Base-by-base conservation (phyloP, 2,797 vertebrate species). In the Channallabes apus region DNA sequence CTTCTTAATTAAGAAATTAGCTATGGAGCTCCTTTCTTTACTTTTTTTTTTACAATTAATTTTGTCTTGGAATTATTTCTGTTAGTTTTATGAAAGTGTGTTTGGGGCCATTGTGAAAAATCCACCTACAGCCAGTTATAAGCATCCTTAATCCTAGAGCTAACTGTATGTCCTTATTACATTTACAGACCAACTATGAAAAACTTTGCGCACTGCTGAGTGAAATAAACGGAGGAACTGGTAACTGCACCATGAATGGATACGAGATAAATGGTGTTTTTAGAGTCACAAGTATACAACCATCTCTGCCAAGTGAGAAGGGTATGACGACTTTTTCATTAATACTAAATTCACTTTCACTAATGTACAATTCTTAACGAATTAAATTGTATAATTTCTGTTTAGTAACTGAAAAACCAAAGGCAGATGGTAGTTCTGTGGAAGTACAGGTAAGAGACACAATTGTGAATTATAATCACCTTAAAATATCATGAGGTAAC, bases 241-340 rank as follows among this genome's bases (percentile, higher is more conserved):
- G 5, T 11, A 22, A 17, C 7, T 88, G 87, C 56, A 22, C 0
- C 17, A 58, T 88, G 24, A 0, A 0, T n/a, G 81, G 32, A 75
- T 18, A 0, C 0, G 5, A 29, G 8, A 11, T 0, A 20, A 20
- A n/a, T 27, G 64, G 20, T 0, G 2, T 0, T 17, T 6, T 6
- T 8, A 80, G 0, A 20, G 56, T 72, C 29, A 32, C 5, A 6
- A 20, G 8, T 11, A 11, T 75, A 27, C 1, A 6, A 5, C 51
- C 51, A 54, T 51, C 11, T 11, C 46, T 51, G 46, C 51, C 51
- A 54, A 3, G 3, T 54, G 51, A 3, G 12, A 54, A 80, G 82
- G 29, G 4, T n/a, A 14, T 62, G 9, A 32, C 0, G 12, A 35
- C 56, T 29, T 29, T 35, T 17, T 67, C 3, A 32, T 80, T 65